phyloP scores from a whole-genome alignment of 2,797 vertebrate genomes.

The Gadopsis bispinosus region DNA sequence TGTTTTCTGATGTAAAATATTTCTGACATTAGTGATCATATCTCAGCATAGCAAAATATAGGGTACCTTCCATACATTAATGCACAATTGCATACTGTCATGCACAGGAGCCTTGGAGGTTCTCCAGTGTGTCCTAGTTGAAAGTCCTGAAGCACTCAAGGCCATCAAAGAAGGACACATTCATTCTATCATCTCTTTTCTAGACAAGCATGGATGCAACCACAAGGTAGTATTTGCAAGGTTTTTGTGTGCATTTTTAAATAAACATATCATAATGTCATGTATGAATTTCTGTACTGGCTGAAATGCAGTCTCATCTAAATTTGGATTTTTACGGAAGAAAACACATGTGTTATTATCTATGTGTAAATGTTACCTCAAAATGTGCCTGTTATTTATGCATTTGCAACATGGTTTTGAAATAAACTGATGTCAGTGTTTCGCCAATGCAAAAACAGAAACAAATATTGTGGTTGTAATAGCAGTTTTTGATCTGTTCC shows the following conservation, averaged over 20 bases:
- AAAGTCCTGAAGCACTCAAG: constrained; percentile 95
- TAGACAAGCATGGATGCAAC: constrained; percentile 94
- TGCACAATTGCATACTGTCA: background rate
- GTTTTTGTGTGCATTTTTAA: background rate
- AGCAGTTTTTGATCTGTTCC: constrained; percentile 2
- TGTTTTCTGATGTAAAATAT: background rate
- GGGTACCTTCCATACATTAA: background rate
- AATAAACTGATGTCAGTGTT: background rate
- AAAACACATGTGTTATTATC: background rate
- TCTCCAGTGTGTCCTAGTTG: constrained; percentile 92
- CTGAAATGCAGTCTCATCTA: background rate
- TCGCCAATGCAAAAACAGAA: background rate
- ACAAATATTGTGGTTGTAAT: background rate
- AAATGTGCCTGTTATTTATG: background rate
- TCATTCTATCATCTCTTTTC: constrained; percentile 92
- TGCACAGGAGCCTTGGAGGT: constrained; percentile 92
- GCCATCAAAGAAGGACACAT: constrained; percentile 95
- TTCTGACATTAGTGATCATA: background rate
- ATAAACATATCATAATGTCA: too few relatives aligned
- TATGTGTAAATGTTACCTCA: background rate
- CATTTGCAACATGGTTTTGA: background rate
- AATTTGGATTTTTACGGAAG: background rate
- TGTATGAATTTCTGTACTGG: background rate
- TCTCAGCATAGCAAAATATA: background rate
- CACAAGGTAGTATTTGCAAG: constrained; percentile 86